Evolutionary conservation across 2,113 vertebrate genomes (phyloP).

Genomic region (Cyprinodon brontotheroides): DNA sequence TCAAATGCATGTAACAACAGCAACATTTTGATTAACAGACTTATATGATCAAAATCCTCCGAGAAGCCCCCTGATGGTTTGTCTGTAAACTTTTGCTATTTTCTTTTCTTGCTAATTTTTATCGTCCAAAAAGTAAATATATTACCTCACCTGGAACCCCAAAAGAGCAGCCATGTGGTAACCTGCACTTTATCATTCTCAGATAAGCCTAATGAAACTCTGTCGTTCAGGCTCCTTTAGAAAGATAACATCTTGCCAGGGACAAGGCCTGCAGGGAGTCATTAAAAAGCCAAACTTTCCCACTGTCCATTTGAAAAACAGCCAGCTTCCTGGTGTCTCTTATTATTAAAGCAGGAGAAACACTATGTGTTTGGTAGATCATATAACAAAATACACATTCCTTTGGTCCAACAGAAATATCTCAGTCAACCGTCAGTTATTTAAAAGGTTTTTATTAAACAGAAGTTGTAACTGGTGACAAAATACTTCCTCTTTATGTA

Average conservation of each 20-base stretch:
- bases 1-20: not conserved
- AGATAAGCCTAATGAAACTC: slow-evolving; percentile 31
- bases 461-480: too few relatives aligned
- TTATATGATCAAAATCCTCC: too few relatives aligned
- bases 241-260: slow-evolving; percentile 12
- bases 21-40: too few relatives aligned
- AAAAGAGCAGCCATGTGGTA: not conserved
- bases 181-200: slow-evolving; percentile 28
- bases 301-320: slow-evolving; percentile 20
- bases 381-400: not conserved
- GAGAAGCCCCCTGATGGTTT: too few relatives aligned
- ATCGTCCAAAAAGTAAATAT: slow-evolving; percentile 12
- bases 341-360: slow-evolving; percentile 9
- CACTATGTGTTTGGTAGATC: not conserved
- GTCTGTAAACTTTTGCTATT: too few relatives aligned
- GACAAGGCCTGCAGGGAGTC: slow-evolving; percentile 18
- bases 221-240: not conserved
- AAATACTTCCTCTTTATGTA: too few relatives aligned
- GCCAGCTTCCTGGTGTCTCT: not conserved
- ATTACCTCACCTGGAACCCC: slow-evolving; percentile 31
- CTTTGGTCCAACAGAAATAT: not conserved
- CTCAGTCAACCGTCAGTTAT: not conserved
- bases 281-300: slow-evolving; percentile 19
- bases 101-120: slow-evolving; percentile 3
- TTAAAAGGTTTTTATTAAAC: too few relatives aligned